Percentiles rank a stretch among this genome's conserved stretches.
These are phyloP conservation scores for Antennarius striatus DNA, from an alignment of 2,113 vertebrate species.

Conservation along the genomic window DNA sequence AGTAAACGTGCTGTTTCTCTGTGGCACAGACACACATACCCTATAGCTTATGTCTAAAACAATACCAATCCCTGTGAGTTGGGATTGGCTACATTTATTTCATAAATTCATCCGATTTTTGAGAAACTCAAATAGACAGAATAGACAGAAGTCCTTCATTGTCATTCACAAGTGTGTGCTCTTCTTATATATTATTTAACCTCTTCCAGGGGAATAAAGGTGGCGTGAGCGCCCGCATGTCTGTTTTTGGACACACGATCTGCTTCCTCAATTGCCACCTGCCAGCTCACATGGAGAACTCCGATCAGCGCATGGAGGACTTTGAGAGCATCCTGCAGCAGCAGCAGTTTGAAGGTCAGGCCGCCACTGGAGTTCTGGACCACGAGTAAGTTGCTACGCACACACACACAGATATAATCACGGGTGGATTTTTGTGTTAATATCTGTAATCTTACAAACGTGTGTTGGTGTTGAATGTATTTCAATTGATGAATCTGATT, in stretches of 20 bases:
- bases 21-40: slow-evolving; percentile 5
- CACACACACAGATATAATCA: neutral
- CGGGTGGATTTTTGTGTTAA: neutral
- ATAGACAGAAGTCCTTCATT: neutral
- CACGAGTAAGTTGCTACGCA: slow-evolving; percentile 87
- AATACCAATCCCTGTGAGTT: neutral
- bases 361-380: slow-evolving; percentile 89
- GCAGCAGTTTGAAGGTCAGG: slow-evolving; percentile 92
- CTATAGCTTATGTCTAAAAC: neutral
- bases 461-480: neutral
- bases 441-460: neutral
- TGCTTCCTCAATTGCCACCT: slow-evolving; percentile 99
- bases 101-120: neutral
- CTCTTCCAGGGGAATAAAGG: slow-evolving; percentile 93
- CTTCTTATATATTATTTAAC: neutral
- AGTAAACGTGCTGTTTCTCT: slow-evolving; percentile 44
- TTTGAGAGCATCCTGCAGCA: slow-evolving; percentile 97
- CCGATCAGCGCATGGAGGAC: slow-evolving; percentile 94
- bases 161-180: neutral
- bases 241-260: slow-evolving; percentile 91
- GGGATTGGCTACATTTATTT: neutral
- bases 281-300: slow-evolving; percentile 96
- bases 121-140: neutral
- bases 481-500: neutral
- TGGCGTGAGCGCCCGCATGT: slow-evolving; percentile 89